Evolutionary conservation across 2,113 vertebrate species (phyloP).

Genomic region (Tachysurus fulvidraco): DNA sequence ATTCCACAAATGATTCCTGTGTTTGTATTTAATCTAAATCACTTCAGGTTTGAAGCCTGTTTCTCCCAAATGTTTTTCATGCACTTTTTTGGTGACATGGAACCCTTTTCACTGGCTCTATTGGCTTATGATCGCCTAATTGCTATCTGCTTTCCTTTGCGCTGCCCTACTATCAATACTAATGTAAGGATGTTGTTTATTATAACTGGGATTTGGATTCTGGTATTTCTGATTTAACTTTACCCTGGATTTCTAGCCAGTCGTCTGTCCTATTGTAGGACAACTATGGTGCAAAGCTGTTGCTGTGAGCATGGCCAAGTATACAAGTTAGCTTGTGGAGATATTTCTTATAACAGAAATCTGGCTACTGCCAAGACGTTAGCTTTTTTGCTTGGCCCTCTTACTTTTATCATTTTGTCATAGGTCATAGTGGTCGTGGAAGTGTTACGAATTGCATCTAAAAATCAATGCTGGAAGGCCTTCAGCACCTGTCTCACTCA

Average conservation of each 20-base stretch:
- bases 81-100: conserved; percentile 61
- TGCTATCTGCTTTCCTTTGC: conserved; percentile 60
- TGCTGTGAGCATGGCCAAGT: conserved; percentile 59
- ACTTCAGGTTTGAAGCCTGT: conserved; percentile 52
- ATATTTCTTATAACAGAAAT: conserved; percentile 50
- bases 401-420: conserved; percentile 54
- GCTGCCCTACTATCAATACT: conserved; percentile 54
- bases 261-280: conserved; percentile 51
- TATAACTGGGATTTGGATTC: conserved; percentile 47
- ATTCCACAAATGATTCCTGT: conserved; percentile 62
- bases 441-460: conserved; percentile 51
- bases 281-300: conserved; percentile 48
- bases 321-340: conserved; percentile 51
- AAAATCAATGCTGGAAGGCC: conserved; percentile 54
- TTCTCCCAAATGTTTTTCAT: conserved; percentile 61
- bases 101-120: conserved; percentile 58
- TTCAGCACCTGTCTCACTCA: conserved; percentile 58
- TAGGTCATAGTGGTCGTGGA: conserved; percentile 50
- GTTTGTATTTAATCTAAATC: conserved; percentile 55
- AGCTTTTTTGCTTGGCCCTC: conserved; percentile 43
- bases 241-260: conserved; percentile 52
- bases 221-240: conserved; percentile 53
- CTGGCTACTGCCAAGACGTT: conserved; percentile 51
- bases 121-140: conserved; percentile 58
- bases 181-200: conserved; percentile 53